Base-by-base conservation (phyloP, 2,797 vertebrate genomes). In the Vireo griseus region DNA sequence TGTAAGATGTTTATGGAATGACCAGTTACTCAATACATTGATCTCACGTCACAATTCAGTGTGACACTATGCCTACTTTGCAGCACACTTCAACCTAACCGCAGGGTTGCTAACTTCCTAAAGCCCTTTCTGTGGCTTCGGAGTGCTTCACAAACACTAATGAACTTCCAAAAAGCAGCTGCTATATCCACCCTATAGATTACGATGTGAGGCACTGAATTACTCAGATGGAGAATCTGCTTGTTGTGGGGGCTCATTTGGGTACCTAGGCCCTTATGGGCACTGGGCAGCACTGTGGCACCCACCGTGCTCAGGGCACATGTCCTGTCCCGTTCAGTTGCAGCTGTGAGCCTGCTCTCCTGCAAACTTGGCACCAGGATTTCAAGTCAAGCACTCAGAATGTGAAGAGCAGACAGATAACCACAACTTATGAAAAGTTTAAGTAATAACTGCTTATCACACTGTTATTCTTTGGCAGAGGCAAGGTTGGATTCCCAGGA, bases 261-360 rank as follows among this genome's bases (percentile, higher is more conserved):
- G 28, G 42, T 63, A 28, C 17, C 7, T 1, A 4, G 44, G 29
- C 31, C 37, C 63, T 11, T 35, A 19, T 0, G 1, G 40, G 16
- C 65, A 24, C 39, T 48, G 50, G 28, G 5, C 29, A 29, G 42
- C 33, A 3, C 44, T 28, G 31, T 10, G 11, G 62, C n/a, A 44
- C 50, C 37, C 86, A 50, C 61, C 4, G 3, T 9, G 29, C 50
- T 72, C n/a, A 37, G 39, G 28, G 35, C 3, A 2, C 1, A 0
- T 50, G 28, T 65, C 44, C 48, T 76, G 33, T 61, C 51, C 55
- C 0, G 0, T 50, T 67, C 42, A 16, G 12, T 13, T 68, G 79
- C 78, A 88, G 66, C 82, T 81, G 45, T 31, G 51, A 86, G 40
- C 63, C 61, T 93, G 67, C 35, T 35, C 68, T 86, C 88, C 72